Evolutionary conservation across 2,888 invertebrate species (phyloP), one percentile per base, ranked within the genome.

Genomic region (Volucella inflata): DNA sequence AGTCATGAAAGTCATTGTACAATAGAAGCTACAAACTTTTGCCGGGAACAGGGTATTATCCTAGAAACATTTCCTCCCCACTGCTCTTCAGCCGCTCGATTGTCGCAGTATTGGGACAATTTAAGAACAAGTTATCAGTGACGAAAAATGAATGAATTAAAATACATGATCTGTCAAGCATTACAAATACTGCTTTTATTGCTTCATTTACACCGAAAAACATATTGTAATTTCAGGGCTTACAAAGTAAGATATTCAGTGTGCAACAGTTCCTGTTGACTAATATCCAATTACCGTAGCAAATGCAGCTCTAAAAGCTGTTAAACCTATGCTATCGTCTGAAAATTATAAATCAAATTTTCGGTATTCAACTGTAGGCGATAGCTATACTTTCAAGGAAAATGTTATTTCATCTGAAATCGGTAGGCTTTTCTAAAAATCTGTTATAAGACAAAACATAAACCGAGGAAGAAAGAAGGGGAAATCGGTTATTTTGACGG

Each of bases 1-100:
- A 87, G 81, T 70, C 80, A 80, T 51, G 67, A 60, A 76, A 64
- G 67, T 50, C 72, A 76, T 55, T 68, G 64, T 50, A 50, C 65
- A 21, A 50, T 75, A 12, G 57, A 57, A 11, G 57, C 65, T 2
- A 75, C 65, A n/a, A 65, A 60, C 51, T 67, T 68, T 60, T 60
- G 51, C 59, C 42, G 60, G 17, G 51, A 75, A 14, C 38, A 50
- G 65, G 75, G 75, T 65, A 75, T 57, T 11, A 50, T 57, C 8
- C 30, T 57, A 21, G 48, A 65, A 6, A 51, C 76, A 16, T 67
- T 67, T 11, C 68, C 74, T 2, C 64, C 74, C n/a, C 74, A 50
- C 10, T 50, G 40, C 21, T 48, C 60, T 72, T 62, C 72, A 72
- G 60, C 72, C 72, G 2, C 60, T 51, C 16, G 72, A 74, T 64